Evolutionary conservation across 2,797 vertebrate genomes (phyloP), one percentile per base, ranked within the genome.

Genomic region (Enteromius unitaeniatus): DNA sequence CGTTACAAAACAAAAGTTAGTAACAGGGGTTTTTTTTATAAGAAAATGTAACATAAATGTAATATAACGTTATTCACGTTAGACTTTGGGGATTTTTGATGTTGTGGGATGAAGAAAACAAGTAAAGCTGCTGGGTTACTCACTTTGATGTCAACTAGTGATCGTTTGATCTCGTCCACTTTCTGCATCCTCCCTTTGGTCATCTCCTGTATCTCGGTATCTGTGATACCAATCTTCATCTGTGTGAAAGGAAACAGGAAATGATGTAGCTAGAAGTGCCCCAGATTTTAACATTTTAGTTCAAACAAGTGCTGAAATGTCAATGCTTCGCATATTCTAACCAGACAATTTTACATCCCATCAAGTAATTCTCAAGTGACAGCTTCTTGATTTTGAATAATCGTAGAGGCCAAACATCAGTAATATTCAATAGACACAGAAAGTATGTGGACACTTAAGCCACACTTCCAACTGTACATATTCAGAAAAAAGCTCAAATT

Each of bases 161-260:
- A 91, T 60, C 9, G 23, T 86, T 83, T 90, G 84, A 95, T 91
- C 86, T 93, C 92, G n/a, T 94, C 81, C 0, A 93, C 89, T 88
- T 94, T 95, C 42, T 49, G 80, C 37, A 88, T 82, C 42, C 93
- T 91, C 74, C 89, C 72, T 21, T 45, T 79, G 86, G 93, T 94
- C 92, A 94, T 92, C 58, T 92, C 88, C 77, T 92, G 90, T 68
- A 93, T 91, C 70, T 91, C 65, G 77, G 87, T 84, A 88, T 92
- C 88, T 0, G 89, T 86, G 19, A 80, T 86, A 34, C 53, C 84
- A 1, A 94, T 85, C 85, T 91, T 83, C 2, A 23, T 81, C 93
- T 94, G 72, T 51, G 82, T 70, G 51, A 81, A 40, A 65, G 45
- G 42, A 68, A 87, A 86, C 53, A 86, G 28, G 82, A 84, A 83